Conservation (phyloP, 1,140 invertebrate genomes). For the Zaprionus inermis region DNA sequence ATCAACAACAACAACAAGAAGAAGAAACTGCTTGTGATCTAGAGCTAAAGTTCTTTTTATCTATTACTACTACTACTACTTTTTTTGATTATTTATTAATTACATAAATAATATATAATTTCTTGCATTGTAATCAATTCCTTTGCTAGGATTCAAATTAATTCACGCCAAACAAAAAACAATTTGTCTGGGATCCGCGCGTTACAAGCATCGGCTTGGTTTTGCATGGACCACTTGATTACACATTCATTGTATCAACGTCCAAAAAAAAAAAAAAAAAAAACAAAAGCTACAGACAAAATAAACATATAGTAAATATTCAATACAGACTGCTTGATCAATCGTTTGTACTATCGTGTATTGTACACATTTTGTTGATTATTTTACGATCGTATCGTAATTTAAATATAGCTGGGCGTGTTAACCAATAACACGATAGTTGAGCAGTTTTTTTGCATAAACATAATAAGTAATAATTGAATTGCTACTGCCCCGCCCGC, state of each 20-base stretch:
- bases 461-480: slow-evolving; percentile 3
- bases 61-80: slow-evolving; percentile 4
- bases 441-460: slow-evolving; percentile 2
- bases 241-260: no score
- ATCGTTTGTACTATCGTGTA: background rate
- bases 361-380: background rate
- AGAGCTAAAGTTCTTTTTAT: slow-evolving; percentile 48
- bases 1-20: slow-evolving; percentile 35
- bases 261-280: slow-evolving; percentile 25
- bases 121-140: slow-evolving; percentile 14
- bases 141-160: slow-evolving; percentile 61
- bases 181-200: no score
- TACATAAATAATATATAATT: slow-evolving; percentile 29
- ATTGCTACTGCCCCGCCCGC: slow-evolving; percentile 15
- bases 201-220: no score
- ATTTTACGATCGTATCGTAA: background rate
- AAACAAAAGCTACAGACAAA: slow-evolving; percentile 16
- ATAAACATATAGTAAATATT: slow-evolving; percentile 11
- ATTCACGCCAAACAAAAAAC: slow-evolving; percentile 57
- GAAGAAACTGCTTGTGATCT: slow-evolving; percentile 75
- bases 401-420: background rate
- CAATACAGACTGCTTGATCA: background rate
- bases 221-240: no score
- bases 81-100: slow-evolving; percentile 28
- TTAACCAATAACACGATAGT: background rate